These are phyloP conservation scores for Dicyrtomina minuta DNA, from an alignment of 2,888 invertebrate genomes.

Conservation along the genomic window DNA sequence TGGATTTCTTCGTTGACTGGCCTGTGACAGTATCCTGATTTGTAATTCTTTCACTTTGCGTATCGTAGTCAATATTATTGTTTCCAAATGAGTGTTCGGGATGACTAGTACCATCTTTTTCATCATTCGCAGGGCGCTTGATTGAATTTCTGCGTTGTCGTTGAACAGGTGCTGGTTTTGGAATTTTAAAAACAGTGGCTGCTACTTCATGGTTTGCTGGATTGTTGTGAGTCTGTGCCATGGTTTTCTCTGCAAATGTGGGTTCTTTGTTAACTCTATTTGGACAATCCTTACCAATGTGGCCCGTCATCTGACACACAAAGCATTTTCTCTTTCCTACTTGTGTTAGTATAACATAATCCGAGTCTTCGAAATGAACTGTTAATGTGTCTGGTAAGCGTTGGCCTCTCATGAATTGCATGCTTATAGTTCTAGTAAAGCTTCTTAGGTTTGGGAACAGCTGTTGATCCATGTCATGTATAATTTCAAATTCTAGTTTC, in stretches of 20 bases:
- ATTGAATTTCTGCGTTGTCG: too few relatives aligned
- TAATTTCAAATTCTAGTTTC: background rate
- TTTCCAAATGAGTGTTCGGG: too few relatives aligned
- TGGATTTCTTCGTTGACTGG: too few relatives aligned
- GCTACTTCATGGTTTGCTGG: background rate
- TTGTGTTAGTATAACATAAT: background rate
- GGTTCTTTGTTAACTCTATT: background rate
- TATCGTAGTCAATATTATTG: too few relatives aligned
- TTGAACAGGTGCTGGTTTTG: too few relatives aligned
- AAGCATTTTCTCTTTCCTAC: slow-evolving; percentile 6
- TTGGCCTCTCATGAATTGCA: background rate
- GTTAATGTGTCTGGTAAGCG: background rate
- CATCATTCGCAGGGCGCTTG: too few relatives aligned
- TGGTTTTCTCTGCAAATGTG: too few relatives aligned
- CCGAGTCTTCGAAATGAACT: background rate
- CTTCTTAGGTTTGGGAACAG: background rate
- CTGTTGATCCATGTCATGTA: background rate
- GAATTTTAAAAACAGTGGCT: too few relatives aligned
- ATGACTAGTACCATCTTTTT: too few relatives aligned
- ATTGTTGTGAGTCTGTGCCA: too few relatives aligned
- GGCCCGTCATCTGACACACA: background rate
- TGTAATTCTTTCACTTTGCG: too few relatives aligned
- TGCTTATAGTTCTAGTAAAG: slow-evolving; percentile 1
- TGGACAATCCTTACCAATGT: background rate
- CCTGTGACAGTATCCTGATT: too few relatives aligned